Base-by-base conservation (phyloP, 2,888 invertebrate species). In the Agrilus biguttatus region DNA sequence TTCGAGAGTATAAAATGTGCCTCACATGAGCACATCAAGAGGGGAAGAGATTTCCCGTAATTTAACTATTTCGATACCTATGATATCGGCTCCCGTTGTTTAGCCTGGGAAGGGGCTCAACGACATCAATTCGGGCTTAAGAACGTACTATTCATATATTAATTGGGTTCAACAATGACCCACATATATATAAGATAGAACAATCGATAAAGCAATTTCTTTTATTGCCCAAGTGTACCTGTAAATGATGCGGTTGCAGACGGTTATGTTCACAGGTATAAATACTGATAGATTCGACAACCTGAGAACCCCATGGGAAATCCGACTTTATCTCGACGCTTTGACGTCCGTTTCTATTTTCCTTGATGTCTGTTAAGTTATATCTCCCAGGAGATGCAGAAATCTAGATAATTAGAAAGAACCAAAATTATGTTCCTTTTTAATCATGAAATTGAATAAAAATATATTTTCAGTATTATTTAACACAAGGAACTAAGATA, bases 381-480 rank as follows among this genome's bases (percentile, higher is more conserved):
- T 84, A 85, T 39, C 81, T 69, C 45, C 82, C 80, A 12, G 88
- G 87, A 53, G 77, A 75, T 3, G 77, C 74, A 45, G 83, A 80
- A 58, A 80, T 74, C 74, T 80, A 59, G 36, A 65, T 51, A 42
- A 49, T 49, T 19, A 32, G 36, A 5, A 34, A 19, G n/a, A 14
- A 10, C 28, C 4, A 10, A 28, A 28, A 28, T 28, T 28, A 28
- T 28, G 3, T 28, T 28, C 10, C 28, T 6, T n/a, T 14, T 43
- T 33, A 19, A 14, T 10, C 40, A 45, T 14, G 2, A 10, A 2
- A 10, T 10, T 28, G 28, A 2, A 28, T 28, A 10, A 28, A 28
- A 28, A 28, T 39, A 14, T 33, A 34, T 17, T 13, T 17, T 3
- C 17, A 17, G 17, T 17, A 17, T 17, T 17, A 17, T 17, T 2